Evolutionary conservation across 2,113 vertebrate species (phyloP).

Genomic region (Siniperca chuatsi): DNA sequence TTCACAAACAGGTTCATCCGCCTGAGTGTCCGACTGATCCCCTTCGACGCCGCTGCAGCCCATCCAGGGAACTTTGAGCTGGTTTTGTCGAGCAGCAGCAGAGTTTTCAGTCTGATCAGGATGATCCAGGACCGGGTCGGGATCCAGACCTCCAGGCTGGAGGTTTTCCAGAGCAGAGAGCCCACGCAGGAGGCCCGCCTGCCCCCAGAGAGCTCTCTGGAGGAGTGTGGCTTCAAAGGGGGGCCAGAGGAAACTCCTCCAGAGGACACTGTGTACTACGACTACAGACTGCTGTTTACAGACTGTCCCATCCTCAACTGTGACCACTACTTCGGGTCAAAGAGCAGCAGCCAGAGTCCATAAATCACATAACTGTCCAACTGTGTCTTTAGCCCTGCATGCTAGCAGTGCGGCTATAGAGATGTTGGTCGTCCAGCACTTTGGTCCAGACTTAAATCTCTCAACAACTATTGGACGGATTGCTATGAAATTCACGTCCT

Average conservation of each 20-base stretch:
- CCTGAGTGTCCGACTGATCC: slow-evolving; percentile 47
- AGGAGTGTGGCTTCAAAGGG: slow-evolving; percentile 56
- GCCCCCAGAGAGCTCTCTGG: slow-evolving; percentile 14
- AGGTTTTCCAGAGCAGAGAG: slow-evolving; percentile 43
- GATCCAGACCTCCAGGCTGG: slow-evolving; percentile 44
- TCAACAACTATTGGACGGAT: background rate
- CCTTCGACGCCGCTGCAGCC: background rate
- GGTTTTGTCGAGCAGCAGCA: slow-evolving; percentile 30
- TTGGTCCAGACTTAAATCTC: background rate
- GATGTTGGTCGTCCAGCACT: background rate
- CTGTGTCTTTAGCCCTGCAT: background rate
- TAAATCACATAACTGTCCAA: background rate
- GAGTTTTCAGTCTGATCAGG: slow-evolving; percentile 43
- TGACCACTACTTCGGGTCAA: slow-evolving; percentile 51
- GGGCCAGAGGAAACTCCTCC: slow-evolving; percentile 38
- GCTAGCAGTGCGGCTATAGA: background rate
- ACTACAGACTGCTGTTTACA: slow-evolving; percentile 44
- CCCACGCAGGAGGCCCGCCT: slow-evolving; percentile 36
- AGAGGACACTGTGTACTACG: slow-evolving; percentile 48
- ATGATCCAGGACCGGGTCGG: slow-evolving; percentile 38
- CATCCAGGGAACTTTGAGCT: slow-evolving; percentile 53
- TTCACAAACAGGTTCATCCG: slow-evolving; percentile 47
- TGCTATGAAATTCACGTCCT: background rate
- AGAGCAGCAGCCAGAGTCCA: background rate
- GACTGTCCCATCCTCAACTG: slow-evolving; percentile 66